These are phyloP conservation scores for Dasyornis broadbenti DNA, from an alignment of 2,113 vertebrate species.

Conservation along the genomic window DNA sequence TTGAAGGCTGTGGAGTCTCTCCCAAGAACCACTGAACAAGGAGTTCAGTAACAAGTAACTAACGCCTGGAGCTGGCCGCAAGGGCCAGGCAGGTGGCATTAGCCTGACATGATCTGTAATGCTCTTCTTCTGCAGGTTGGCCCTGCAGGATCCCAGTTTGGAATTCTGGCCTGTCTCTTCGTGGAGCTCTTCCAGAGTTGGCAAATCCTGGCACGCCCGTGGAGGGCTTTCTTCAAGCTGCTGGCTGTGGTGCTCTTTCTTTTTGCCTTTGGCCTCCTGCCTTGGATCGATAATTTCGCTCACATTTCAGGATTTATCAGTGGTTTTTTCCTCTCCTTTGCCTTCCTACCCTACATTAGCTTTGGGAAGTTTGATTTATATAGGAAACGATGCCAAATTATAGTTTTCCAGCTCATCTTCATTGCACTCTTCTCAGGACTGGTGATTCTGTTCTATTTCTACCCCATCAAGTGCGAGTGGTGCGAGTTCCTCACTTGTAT, in stretches of 20 bases:
- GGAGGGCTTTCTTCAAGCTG: conserved; percentile 93
- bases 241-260: conserved; percentile 94
- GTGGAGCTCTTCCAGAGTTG: conserved; percentile 99
- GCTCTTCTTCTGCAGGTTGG: conserved; percentile 82
- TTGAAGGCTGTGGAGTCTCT: neutral
- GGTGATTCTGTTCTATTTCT: conserved; percentile 93
- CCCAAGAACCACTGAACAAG: neutral
- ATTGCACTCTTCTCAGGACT: conserved; percentile 92
- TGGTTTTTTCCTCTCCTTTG: conserved; percentile 95
- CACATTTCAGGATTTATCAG: conserved; percentile 95
- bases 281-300: conserved; percentile 98
- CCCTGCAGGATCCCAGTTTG: conserved; percentile 96
- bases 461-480: conserved; percentile 94
- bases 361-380: conserved; percentile 96
- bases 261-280: conserved; percentile 93
- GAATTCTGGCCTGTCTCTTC: conserved; percentile 96
- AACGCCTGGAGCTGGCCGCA: neutral
- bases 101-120: neutral
- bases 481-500: conserved; percentile 97
- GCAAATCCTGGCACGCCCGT: conserved; percentile 96
- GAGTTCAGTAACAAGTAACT: neutral
- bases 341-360: conserved; percentile 98
- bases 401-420: conserved; percentile 90
- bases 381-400: conserved; percentile 96
- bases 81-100: neutral